These are phyloP conservation scores for Fregata magnificens DNA, from an alignment of 2,113 vertebrate species.

Conservation along the genomic window DNA sequence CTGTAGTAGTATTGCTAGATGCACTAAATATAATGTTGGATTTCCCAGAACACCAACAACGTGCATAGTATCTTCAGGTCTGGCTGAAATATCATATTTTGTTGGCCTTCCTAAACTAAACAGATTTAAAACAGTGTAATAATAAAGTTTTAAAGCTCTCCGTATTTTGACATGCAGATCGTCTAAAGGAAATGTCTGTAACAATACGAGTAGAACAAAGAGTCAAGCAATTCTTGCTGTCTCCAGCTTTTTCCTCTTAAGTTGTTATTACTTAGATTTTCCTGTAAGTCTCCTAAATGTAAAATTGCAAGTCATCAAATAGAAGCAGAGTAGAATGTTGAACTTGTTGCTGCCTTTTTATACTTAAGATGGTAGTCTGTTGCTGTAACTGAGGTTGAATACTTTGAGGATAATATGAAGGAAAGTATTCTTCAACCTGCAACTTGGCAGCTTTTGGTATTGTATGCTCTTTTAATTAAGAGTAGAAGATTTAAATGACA, in stretches of 20 bases:
- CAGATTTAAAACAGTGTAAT: background rate
- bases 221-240: background rate
- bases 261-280: background rate
- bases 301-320: background rate
- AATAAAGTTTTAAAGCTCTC: background rate
- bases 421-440: background rate
- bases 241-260: background rate
- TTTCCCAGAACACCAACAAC: background rate
- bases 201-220: background rate
- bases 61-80: background rate
- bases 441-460: background rate
- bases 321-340: background rate
- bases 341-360: background rate
- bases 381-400: background rate
- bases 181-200: background rate
- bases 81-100: background rate
- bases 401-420: background rate
- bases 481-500: background rate
- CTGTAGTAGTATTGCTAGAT: background rate
- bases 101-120: background rate
- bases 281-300: background rate
- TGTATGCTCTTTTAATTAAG: background rate
- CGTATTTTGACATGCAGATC: background rate
- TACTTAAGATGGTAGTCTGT: background rate
- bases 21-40: background rate